A percentile compares a stretch with the other conserved stretches of the same genome.
These are phyloP conservation scores for Odontomyia ornata DNA, from an alignment of 2,888 invertebrate species.

Conservation along the genomic window DNA sequence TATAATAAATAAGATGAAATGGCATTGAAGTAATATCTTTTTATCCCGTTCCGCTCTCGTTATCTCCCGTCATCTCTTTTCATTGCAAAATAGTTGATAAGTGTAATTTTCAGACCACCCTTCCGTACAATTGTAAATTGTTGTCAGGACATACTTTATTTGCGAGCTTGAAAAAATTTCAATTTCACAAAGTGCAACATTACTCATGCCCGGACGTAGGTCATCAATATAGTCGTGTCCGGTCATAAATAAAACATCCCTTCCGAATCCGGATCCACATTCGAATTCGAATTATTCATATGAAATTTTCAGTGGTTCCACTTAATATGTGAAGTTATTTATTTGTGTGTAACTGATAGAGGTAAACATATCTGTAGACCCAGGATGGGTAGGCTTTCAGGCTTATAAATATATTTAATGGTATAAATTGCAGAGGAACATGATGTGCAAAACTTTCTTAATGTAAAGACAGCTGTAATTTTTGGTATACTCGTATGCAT, in stretches of 20 bases:
- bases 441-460: neutral
- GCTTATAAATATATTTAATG: neutral
- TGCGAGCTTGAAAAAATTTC: conserved; percentile 21
- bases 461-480: no score
- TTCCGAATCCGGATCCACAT: conserved; percentile 30
- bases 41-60: no score
- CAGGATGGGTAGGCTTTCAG: no score
- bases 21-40: neutral
- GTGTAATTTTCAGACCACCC: conserved; percentile 30
- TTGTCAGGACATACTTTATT: conserved; percentile 19
- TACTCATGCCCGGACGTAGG: conserved; percentile 44
- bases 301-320: conserved; percentile 23
- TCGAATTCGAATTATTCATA: conserved; percentile 32
- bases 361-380: no score
- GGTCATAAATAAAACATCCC: conserved; percentile 41
- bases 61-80: neutral
- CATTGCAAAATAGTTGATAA: conserved; percentile 35
- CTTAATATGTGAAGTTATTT: conserved; percentile 15
- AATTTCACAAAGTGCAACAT: conserved; percentile 41
- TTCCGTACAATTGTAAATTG: conserved; percentile 30
- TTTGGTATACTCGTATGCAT: no score
- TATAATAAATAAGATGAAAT: conserved; percentile 19
- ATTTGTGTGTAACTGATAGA: neutral
- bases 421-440: neutral
- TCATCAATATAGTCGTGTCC: conserved; percentile 43